A percentile compares a stretch with the other conserved stretches of the same genome.
Evolutionary conservation across 2,113 vertebrate species (phyloP).

Genomic region (Phylloscopus whistleri): DNA sequence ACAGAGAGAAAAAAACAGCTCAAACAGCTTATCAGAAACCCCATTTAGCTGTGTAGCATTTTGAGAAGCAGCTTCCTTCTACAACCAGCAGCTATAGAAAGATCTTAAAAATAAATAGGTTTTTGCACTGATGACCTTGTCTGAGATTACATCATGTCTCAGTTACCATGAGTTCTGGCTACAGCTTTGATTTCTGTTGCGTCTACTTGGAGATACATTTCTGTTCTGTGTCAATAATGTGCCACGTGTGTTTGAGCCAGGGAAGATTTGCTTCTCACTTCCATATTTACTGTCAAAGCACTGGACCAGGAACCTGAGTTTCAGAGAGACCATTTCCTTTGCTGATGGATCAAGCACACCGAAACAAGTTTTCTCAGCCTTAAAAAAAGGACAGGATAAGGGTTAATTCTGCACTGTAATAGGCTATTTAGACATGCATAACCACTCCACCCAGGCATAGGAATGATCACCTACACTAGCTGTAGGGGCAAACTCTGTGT

Average conservation of each 20-base stretch:
- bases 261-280: not conserved
- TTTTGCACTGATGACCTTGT: not conserved
- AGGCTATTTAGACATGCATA: not conserved
- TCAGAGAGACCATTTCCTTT: not conserved
- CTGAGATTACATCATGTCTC: conserved; percentile 39
- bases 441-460: not conserved
- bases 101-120: not conserved
- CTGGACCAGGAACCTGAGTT: not conserved
- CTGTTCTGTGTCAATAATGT: not conserved
- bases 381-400: not conserved
- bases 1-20: not conserved
- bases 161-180: not conserved
- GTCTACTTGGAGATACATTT: not conserved
- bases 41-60: not conserved
- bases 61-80: not conserved
- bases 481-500: not conserved
- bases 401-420: not conserved
- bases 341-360: not conserved
- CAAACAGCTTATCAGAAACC: not conserved
- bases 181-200: not conserved
- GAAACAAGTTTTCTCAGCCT: not conserved
- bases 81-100: not conserved
- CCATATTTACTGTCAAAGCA: not conserved
- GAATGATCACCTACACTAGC: not conserved
- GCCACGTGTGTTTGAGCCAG: not conserved